Conservation (phyloP, 2,113 vertebrate species). For the Mesitornis unicolor region DNA sequence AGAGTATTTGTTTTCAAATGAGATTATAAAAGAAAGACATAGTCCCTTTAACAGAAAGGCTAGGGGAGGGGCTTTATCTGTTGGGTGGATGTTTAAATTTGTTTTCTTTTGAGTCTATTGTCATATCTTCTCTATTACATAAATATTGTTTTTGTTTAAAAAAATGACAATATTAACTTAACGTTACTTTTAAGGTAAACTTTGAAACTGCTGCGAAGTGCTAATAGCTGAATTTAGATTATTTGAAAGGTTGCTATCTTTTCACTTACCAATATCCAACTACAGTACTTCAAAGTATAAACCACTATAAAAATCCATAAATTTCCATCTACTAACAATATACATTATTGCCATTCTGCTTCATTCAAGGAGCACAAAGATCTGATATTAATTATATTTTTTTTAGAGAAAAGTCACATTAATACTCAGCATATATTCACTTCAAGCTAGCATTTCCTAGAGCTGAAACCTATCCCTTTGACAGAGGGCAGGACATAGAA, state of each 20-base stretch:
- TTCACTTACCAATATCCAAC: background rate
- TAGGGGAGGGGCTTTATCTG: background rate
- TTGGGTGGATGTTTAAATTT: background rate
- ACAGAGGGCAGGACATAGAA: background rate
- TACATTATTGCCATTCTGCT: background rate
- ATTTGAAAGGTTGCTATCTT: background rate
- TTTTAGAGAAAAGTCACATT: background rate
- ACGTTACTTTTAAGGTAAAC: background rate
- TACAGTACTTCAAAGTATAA: background rate
- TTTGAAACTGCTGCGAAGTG: background rate
- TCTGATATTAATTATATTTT: background rate
- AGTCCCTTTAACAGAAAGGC: background rate
- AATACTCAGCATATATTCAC: background rate
- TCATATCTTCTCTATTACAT: background rate
- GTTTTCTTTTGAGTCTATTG: background rate
- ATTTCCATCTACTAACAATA: background rate
- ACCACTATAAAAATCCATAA: background rate
- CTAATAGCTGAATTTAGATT: background rate
- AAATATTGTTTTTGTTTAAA: background rate
- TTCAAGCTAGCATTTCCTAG: background rate
- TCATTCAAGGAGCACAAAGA: background rate
- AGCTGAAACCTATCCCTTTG: background rate
- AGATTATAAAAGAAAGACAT: background rate
- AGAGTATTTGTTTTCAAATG: background rate
- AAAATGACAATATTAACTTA: background rate